Conservation (phyloP, 1,140 invertebrate species). For the Plectrocnemia conspersa region DNA sequence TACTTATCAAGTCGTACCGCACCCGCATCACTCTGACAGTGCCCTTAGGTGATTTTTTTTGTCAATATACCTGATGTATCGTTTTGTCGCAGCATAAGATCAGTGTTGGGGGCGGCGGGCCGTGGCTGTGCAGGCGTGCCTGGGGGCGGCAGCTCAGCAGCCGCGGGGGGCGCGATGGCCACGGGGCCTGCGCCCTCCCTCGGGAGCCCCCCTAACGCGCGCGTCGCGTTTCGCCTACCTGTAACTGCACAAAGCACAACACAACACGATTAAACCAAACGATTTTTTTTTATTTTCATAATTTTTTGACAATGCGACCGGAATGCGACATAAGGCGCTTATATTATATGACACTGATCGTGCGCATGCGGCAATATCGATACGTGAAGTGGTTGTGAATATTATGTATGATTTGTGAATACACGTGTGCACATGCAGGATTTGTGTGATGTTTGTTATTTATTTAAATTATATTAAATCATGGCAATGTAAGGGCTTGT, state of each 20-base stretch:
- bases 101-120: constrained; percentile 29
- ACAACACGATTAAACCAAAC: not conserved
- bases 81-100: constrained; percentile 34
- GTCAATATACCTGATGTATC: constrained; percentile 34
- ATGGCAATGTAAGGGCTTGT: too few relatives aligned
- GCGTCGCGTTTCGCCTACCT: constrained; percentile 33
- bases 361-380: constrained; percentile 22
- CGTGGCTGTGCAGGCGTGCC: constrained; percentile 15
- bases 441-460: too few relatives aligned
- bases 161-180: constrained; percentile 5
- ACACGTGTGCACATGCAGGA: too few relatives aligned
- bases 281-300: not conserved
- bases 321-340: not conserved
- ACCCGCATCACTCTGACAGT: too few relatives aligned
- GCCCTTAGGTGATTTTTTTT: too few relatives aligned
- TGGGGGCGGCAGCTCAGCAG: constrained; percentile 16
- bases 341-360: constrained; percentile 17
- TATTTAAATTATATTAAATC: too few relatives aligned
- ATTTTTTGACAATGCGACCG: too few relatives aligned
- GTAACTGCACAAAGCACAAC: constrained; percentile 21
- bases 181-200: constrained; percentile 16
- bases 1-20: too few relatives aligned
- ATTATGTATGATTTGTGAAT: too few relatives aligned
- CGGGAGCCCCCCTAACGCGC: constrained; percentile 19
- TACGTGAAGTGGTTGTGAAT: too few relatives aligned